phyloP scores from a whole-genome alignment of 2,888 invertebrate species.

The Acanthacorydalis orientalis region DNA sequence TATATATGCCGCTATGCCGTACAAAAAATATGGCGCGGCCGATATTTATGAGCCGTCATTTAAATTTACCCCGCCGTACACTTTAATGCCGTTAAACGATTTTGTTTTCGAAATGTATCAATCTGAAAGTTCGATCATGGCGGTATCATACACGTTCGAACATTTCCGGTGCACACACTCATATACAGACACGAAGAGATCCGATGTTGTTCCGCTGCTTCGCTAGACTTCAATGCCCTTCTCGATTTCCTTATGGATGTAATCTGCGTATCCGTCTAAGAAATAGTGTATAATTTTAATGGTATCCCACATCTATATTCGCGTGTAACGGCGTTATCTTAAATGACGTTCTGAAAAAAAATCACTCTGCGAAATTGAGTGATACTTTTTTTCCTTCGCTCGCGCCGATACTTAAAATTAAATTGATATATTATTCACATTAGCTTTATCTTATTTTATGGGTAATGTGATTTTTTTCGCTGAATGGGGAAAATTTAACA shows the following conservation, averaged over 20 bases:
- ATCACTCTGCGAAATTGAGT: not conserved
- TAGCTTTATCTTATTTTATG: not conserved
- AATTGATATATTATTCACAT: not conserved
- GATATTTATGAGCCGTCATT: not conserved
- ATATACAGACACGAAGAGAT: too few species aligned
- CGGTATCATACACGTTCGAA: too few species aligned
- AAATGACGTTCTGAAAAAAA: conserved; percentile 1
- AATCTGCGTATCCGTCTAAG: not conserved
- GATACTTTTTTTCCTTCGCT: not conserved
- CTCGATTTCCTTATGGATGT: not conserved
- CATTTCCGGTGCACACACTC: too few species aligned
- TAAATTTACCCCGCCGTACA: not conserved
- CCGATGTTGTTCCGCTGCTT: too few species aligned
- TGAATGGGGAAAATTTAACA: too few species aligned
- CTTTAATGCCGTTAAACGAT: conserved; percentile 1
- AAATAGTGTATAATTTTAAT: conserved; percentile 2
- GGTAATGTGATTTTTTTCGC: too few species aligned
- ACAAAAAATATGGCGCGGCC: not conserved
- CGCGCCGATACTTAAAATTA: not conserved
- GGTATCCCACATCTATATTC: conserved; percentile 2
- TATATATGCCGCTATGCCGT: not conserved
- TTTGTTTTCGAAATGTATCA: conserved; percentile 1
- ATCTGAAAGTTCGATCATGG: not conserved
- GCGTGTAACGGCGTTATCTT: not conserved
- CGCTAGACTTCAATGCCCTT: not conserved